Conservation (phyloP, 1,140 invertebrate genomes). For the Drosophila navojoa region DNA sequence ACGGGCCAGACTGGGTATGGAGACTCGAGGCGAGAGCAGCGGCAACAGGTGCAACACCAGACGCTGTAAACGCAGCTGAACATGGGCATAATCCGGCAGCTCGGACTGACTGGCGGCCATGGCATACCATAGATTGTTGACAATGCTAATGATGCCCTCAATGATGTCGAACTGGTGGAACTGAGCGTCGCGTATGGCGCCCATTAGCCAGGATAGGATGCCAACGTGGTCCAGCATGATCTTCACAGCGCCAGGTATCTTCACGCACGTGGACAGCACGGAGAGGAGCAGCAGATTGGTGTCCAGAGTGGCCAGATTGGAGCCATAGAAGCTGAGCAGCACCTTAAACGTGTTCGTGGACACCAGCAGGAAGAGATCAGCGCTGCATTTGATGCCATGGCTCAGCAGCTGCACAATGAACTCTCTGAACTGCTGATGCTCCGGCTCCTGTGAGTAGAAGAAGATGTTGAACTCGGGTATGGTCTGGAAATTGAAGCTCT, state of each 20-base stretch:
- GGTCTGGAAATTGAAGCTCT: conserved; percentile 86
- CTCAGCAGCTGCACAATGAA: conserved; percentile 88
- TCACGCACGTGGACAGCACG: conserved; percentile 86
- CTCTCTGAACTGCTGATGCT: conserved; percentile 85
- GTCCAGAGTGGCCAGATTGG: conserved; percentile 55
- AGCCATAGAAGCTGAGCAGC: conserved; percentile 85
- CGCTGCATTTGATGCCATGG: conserved; percentile 86
- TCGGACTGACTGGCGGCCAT: conserved; percentile 60
- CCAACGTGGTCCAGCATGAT: conserved; percentile 87
- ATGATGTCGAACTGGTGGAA: conserved; percentile 83
- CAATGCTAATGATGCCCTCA: conserved; percentile 76
- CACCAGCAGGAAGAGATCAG: conserved; percentile 86
- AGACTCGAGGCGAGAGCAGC: conserved; percentile 65
- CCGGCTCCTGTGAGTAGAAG: conserved; percentile 87
- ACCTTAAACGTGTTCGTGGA: conserved; percentile 87
- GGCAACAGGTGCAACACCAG: conserved; percentile 64
- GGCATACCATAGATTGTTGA: conserved; percentile 81
- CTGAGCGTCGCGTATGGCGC: conserved; percentile 64
- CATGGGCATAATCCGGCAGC: conserved; percentile 53
- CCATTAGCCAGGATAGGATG: conserved; percentile 87
- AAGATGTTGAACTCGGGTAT: conserved; percentile 90
- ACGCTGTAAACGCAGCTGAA: conserved; percentile 59
- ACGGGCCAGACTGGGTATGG: conserved; percentile 51
- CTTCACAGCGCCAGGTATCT: conserved; percentile 86
- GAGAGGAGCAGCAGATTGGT: conserved; percentile 86